Evolutionary conservation across 2,113 vertebrate species (phyloP).

Genomic region (Barbus barbus): DNA sequence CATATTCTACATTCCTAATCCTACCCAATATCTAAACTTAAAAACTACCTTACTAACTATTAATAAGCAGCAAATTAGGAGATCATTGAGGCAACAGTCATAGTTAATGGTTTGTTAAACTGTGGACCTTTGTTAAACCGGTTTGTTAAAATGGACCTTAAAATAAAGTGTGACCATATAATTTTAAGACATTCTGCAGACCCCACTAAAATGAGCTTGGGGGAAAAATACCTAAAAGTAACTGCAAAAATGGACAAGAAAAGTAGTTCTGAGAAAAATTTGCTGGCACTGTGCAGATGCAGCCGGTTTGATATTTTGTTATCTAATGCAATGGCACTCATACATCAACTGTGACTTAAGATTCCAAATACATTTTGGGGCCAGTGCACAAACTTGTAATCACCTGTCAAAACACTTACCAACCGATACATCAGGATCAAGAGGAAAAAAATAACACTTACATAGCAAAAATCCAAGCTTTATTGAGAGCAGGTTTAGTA

Average conservation of each 20-base stretch:
- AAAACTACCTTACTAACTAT: no score
- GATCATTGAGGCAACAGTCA: no score
- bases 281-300: not conserved
- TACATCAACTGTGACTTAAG: not conserved
- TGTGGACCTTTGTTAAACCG: no score
- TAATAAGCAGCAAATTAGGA: no score
- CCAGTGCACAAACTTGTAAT: not conserved
- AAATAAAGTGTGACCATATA: no score
- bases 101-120: no score
- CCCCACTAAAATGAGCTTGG: no score
- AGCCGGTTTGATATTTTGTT: not conserved
- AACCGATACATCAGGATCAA: not conserved
- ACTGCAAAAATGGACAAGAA: not conserved
- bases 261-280: not conserved
- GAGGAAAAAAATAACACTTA: not conserved
- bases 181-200: no score
- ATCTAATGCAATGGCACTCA: constrained; percentile 3
- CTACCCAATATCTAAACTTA: no score
- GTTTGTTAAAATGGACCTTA: no score
- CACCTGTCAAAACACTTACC: not conserved
- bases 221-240: no score
- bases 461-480: constrained; percentile 41
- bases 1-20: no score
- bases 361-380: not conserved
- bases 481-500: constrained; percentile 46